Conservation (phyloP, 2,888 invertebrate species). For the Lepeophtheirus nordmannii region DNA sequence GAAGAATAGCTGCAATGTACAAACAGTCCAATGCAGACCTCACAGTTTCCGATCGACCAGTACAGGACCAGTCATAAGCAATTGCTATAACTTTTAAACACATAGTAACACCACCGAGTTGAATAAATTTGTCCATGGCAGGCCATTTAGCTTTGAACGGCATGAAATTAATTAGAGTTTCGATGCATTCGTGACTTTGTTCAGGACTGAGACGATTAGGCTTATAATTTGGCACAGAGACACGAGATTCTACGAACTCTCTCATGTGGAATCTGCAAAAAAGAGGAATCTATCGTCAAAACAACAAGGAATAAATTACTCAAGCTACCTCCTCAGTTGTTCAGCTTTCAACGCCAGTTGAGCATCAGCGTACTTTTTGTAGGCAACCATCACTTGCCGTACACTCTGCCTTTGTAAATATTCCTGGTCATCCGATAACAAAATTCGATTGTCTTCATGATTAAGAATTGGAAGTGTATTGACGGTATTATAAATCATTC, state of each 20-base stretch:
- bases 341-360: conserved; percentile 68
- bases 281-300: not conserved
- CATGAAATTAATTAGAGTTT: conserved; percentile 57
- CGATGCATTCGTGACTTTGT: conserved; percentile 69
- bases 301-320: not conserved
- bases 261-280: conserved; percentile 28
- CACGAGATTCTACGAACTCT: conserved; percentile 31
- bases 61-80: conserved; percentile 15
- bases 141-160: conserved; percentile 65
- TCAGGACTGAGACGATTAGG: conserved; percentile 50
- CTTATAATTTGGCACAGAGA: conserved; percentile 38
- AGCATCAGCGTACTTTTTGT: conserved; percentile 77
- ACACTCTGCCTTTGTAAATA: conserved; percentile 79
- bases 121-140: conserved; percentile 70
- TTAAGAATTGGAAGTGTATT: conserved; percentile 64
- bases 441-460: conserved; percentile 44
- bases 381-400: conserved; percentile 71
- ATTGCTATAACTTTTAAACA: conserved; percentile 71
- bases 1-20: conserved; percentile 74
- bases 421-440: conserved; percentile 64
- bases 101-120: conserved; percentile 57
- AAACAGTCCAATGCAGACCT: conserved; percentile 66
- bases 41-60: conserved; percentile 53
- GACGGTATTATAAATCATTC: conserved; percentile 84
- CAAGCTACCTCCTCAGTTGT: conserved; percentile 36